Percentiles rank a stretch among this genome's conserved stretches.
phyloP scores from a whole-genome alignment of 2,888 invertebrate species.

The Stomorhina lunata region DNA sequence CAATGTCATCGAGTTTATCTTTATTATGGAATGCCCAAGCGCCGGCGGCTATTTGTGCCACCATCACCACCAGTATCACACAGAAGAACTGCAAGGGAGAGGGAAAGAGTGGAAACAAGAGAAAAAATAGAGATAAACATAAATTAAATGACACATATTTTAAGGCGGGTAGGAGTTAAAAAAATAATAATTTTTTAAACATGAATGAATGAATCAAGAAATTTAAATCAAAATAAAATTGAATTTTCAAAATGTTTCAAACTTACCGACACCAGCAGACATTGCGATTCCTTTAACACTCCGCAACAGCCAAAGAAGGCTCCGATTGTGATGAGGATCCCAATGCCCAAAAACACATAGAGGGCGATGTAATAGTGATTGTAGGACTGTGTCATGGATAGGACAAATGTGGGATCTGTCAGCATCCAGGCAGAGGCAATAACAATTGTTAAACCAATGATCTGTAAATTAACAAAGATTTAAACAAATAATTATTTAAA shows the following conservation, averaged over 20 bases:
- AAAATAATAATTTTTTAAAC: not conserved
- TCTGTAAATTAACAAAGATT: conserved; percentile 81
- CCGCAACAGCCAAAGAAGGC: conserved; percentile 92
- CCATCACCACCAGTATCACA: conserved; percentile 87
- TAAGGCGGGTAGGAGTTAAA: not conserved
- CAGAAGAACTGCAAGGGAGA: conserved; percentile 85
- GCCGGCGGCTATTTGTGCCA: conserved; percentile 88
- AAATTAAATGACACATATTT: not conserved
- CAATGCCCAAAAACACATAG: conserved; percentile 87
- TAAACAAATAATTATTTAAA: conserved; percentile 23
- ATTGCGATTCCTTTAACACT: conserved; percentile 88
- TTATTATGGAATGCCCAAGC: conserved; percentile 88
- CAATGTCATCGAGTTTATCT: conserved; percentile 84
- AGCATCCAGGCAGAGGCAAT: conserved; percentile 89
- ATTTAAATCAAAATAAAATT: not conserved
- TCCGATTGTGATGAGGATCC: conserved; percentile 86
- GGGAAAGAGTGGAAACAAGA: conserved; percentile 70
- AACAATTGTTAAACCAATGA: conserved; percentile 86
- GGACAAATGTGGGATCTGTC: conserved; percentile 86
- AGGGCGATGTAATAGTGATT: conserved; percentile 83
- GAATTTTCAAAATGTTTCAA: too few relatives aligned
- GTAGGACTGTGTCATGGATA: conserved; percentile 83
- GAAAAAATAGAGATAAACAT: not conserved
- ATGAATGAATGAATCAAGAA: not conserved
- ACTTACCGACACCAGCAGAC: conserved; percentile 87